These are phyloP conservation scores for Lissonota sp. DNA, from an alignment of 2,888 invertebrate genomes.

Conservation along the genomic window DNA sequence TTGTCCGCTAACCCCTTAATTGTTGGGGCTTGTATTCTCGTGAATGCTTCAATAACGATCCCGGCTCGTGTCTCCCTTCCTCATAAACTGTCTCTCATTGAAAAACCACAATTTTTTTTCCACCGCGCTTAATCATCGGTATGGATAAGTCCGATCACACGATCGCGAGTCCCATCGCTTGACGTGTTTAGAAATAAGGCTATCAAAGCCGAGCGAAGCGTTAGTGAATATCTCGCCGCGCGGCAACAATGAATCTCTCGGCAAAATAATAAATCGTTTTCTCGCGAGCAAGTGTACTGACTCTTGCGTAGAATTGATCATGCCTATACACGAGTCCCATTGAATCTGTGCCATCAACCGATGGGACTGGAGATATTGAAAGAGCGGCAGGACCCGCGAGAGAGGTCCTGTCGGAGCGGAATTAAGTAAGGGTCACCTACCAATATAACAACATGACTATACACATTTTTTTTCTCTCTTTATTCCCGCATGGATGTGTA, in stretches of 20 bases:
- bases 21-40: too few species aligned
- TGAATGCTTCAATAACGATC: too few species aligned
- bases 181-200: background rate
- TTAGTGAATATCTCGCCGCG: constrained; percentile 15
- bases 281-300: constrained; percentile 68
- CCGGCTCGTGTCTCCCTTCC: too few species aligned
- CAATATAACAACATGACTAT: constrained; percentile 79
- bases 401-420: constrained; percentile 55
- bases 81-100: too few species aligned
- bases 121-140: constrained; percentile 22
- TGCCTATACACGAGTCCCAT: constrained; percentile 67
- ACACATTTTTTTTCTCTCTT: constrained; percentile 68
- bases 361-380: constrained; percentile 39
- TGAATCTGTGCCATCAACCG: constrained; percentile 31
- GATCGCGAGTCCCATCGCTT: too few species aligned
- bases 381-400: constrained; percentile 46
- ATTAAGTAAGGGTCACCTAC: constrained; percentile 69
- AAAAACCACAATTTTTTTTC: too few species aligned
- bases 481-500: too few species aligned
- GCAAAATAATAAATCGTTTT: constrained; percentile 55
- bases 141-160: constrained; percentile 29
- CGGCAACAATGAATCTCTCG: constrained; percentile 23
- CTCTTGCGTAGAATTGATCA: constrained; percentile 77
- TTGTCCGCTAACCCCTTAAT: too few species aligned
- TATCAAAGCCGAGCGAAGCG: constrained; percentile 28